These are phyloP conservation scores for Maniola hyperantus DNA, from an alignment of 2,888 invertebrate genomes.

Conservation along the genomic window DNA sequence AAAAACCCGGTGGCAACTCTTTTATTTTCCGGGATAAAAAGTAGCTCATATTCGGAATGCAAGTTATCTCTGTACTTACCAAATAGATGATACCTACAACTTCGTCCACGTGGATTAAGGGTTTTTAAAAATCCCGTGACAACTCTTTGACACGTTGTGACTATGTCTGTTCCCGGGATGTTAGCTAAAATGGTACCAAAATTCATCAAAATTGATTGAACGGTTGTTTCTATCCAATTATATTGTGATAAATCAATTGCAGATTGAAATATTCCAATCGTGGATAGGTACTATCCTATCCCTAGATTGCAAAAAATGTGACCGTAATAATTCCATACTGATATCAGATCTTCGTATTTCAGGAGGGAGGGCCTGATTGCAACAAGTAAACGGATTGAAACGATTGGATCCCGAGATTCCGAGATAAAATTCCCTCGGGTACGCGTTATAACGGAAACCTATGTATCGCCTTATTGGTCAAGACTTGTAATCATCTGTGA, in stretches of 20 bases:
- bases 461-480: not conserved
- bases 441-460: not conserved
- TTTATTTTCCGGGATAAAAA: no score
- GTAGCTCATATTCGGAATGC: no score
- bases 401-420: constrained; percentile 6
- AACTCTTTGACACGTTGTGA: no score
- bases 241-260: not conserved
- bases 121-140: no score
- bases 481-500: constrained; percentile 1
- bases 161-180: no score
- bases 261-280: not conserved
- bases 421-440: not conserved
- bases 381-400: constrained; percentile 11
- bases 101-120: no score
- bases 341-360: constrained; percentile 6
- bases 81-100: no score
- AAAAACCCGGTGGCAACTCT: no score
- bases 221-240: no score
- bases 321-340: not conserved
- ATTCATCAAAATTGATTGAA: no score
- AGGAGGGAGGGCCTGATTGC: constrained; percentile 2
- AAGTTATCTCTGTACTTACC: no score
- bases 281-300: not conserved
- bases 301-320: not conserved
- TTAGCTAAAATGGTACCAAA: no score